These are phyloP conservation scores for Moxostoma hubbsi DNA, from an alignment of 2,797 vertebrate species.

Conservation along the genomic window DNA sequence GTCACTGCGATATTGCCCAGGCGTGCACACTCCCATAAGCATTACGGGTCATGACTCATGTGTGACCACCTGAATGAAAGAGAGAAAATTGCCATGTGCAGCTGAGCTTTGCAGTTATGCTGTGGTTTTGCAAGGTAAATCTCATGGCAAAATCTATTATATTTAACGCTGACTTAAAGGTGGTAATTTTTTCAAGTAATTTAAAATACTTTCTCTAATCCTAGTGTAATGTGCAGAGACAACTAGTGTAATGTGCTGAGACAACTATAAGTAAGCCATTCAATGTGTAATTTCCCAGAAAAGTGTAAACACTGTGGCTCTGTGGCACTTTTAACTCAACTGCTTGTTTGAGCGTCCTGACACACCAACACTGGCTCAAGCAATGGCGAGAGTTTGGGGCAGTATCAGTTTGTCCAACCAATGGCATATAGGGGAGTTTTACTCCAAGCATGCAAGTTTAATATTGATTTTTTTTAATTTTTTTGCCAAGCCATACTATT, in stretches of 20 bases:
- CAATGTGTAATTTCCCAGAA: neutral
- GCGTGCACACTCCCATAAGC: constrained; percentile 48
- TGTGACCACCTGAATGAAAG: constrained; percentile 25
- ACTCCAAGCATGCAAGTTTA: no score
- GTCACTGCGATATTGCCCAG: constrained; percentile 71
- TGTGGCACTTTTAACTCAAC: neutral
- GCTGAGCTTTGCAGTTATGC: neutral
- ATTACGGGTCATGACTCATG: constrained; percentile 23
- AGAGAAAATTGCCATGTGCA: neutral
- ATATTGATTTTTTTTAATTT: constrained; percentile 9
- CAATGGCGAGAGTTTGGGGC: neutral
- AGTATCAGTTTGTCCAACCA: neutral
- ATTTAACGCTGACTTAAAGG: neutral
- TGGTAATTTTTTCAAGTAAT: neutral
- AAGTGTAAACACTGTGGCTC: neutral
- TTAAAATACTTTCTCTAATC: neutral
- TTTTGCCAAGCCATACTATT: constrained; percentile 11
- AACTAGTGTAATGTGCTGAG: neutral
- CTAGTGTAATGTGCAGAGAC: neutral
- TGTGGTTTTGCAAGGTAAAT: neutral
- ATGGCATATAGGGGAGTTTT: neutral
- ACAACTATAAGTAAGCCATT: neutral
- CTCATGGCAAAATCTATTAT: neutral
- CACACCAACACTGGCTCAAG: no score
- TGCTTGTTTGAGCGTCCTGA: no score